These are phyloP conservation scores for Emydocephalus ijimae DNA, from an alignment of 2,113 vertebrate species.

Conservation along the genomic window DNA sequence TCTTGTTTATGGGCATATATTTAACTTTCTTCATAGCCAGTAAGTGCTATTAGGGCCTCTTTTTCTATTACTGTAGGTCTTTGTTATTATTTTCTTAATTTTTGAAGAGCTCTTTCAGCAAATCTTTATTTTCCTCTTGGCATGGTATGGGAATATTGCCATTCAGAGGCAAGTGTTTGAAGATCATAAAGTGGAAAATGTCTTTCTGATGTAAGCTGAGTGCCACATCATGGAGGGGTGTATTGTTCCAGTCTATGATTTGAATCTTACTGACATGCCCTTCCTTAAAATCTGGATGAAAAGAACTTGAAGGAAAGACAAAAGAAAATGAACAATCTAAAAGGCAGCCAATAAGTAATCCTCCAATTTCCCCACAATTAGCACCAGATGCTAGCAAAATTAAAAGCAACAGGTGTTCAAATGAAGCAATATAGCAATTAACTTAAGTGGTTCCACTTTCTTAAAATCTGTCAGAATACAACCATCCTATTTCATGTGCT, in stretches of 20 bases:
- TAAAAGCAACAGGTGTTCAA: slow-evolving; percentile 58
- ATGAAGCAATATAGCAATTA: slow-evolving; percentile 52
- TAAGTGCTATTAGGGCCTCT: neutral
- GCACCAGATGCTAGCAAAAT: slow-evolving; percentile 49
- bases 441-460: slow-evolving; percentile 53
- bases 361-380: neutral
- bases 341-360: slow-evolving; percentile 31
- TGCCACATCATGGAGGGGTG: slow-evolving; percentile 6
- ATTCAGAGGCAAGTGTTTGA: neutral
- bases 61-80: neutral
- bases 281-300: slow-evolving; percentile 23
- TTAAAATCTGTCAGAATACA: slow-evolving; percentile 49
- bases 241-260: slow-evolving; percentile 17
- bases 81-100: neutral
- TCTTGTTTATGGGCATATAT: neutral
- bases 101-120: neutral
- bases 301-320: slow-evolving; percentile 32
- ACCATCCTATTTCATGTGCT: slow-evolving; percentile 20
- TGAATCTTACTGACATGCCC: slow-evolving; percentile 8
- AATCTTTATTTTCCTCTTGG: neutral
- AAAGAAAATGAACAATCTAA: slow-evolving; percentile 30
- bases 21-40: neutral
- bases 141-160: neutral
- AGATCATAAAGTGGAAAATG: slow-evolving; percentile 2
- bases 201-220: neutral